Conservation (phyloP, 2,797 vertebrate species). For the Sebastes steindachneri region DNA sequence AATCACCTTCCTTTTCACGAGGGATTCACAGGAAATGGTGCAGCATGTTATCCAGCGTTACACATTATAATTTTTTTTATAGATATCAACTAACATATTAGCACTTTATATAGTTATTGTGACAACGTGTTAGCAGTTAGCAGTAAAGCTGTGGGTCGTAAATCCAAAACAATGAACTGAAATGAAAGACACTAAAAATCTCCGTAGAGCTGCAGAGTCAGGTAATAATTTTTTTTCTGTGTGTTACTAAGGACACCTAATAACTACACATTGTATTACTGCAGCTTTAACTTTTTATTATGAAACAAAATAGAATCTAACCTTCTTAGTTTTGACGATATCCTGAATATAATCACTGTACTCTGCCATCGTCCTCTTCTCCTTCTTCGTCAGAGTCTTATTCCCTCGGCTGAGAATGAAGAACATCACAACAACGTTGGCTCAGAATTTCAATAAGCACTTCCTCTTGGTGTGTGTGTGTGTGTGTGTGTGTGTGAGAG, state of each 20-base stretch:
- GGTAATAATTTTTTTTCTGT: neutral
- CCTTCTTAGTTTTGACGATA: constrained; percentile 84
- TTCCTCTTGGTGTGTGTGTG: neutral
- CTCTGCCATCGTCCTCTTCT: constrained; percentile 79
- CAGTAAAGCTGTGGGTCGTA: neutral
- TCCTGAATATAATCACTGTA: constrained; percentile 81
- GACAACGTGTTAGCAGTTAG: neutral
- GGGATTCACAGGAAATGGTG: neutral
- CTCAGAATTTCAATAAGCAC: constrained; percentile 9
- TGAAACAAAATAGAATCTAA: constrained; percentile 33
- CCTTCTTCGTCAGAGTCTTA: constrained; percentile 83
- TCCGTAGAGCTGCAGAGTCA: neutral
- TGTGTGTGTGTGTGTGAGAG: neutral
- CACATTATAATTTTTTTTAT: neutral
- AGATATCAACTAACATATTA: neutral
- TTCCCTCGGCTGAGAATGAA: constrained; percentile 67
- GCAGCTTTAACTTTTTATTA: neutral
- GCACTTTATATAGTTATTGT: neutral
- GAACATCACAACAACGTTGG: neutral
- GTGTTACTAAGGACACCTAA: no score
- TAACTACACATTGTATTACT: neutral
- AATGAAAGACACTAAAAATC: neutral
- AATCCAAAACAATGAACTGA: neutral
- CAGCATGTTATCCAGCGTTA: neutral
- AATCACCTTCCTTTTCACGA: neutral